Base-by-base conservation (phyloP, 2,888 invertebrate genomes). In the Macrosoma leucophasiata region DNA sequence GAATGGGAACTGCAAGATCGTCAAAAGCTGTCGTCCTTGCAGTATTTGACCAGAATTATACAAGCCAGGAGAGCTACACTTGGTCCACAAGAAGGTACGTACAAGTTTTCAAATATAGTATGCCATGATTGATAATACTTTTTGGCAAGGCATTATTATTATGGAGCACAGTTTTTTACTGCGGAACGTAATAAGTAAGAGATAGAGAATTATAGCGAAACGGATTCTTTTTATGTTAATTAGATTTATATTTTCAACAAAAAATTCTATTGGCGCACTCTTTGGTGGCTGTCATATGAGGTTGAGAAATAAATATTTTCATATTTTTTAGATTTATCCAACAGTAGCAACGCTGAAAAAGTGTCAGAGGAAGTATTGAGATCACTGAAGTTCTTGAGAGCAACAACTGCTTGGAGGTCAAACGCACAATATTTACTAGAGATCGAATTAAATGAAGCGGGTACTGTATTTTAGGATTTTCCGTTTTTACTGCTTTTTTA, bases 1-100 rank as follows among this genome's bases (percentile, higher is more conserved):
- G 94, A 94, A 52, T 92, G 94, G 78, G 94, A 94, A 62, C 69
- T 91, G 17, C 85, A 88, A 31, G 91, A 95, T 31, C 94, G 95
- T 48, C 95, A 95, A 58, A 95, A 95, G 64, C 70, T 97, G 24
- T 93, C 92, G 34, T 95, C 95, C 51, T 77, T 97, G 35, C 84
- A 90, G 47, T 96, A 93, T 70, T 88, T 96, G 15, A 87, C 89
- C 35, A 90, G 91, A 59, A 87, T 93, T 13, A 89, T 96, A 39
- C 93, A 95, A 55, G 87, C 87, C 4, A 67, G 74, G 31, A 62
- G 76, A 43, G 82, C 82, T 1, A 79, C 78, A 0, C 48, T 85
- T 29, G 79, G 79, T 18, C 84, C 84, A 1, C 78, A 81, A 43
- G 81, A 74, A 70, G 79, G 78, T 62, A 39, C 22, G 23, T 32